Evolutionary conservation across 2,113 vertebrate genomes (phyloP).

Genomic region (Synchiropus splendidus): DNA sequence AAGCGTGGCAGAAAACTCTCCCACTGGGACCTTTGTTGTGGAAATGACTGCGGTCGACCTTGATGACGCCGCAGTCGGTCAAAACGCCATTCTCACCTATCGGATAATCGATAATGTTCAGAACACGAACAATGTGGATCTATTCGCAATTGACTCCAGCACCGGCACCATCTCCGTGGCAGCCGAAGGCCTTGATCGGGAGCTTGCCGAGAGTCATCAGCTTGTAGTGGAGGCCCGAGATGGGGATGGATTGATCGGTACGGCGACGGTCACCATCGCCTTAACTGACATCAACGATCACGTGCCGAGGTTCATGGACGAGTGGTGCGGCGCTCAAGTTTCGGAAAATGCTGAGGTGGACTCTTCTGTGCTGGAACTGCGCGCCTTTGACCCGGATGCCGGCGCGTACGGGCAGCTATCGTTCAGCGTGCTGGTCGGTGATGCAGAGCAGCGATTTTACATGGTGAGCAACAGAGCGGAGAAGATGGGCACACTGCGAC

Average conservation of each 20-base stretch:
- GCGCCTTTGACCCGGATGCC: slow-evolving; percentile 67
- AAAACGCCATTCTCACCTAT: slow-evolving; percentile 78
- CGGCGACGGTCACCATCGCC: slow-evolving; percentile 70
- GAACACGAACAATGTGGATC: slow-evolving; percentile 26
- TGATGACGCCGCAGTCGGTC: slow-evolving; percentile 75
- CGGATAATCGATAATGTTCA: slow-evolving; percentile 63
- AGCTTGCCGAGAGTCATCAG: slow-evolving; percentile 61
- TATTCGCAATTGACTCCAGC: slow-evolving; percentile 73
- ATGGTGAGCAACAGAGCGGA: slow-evolving; percentile 65
- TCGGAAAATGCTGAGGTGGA: slow-evolving; percentile 64
- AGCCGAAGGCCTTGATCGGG: slow-evolving; percentile 69
- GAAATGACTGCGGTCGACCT: slow-evolving; percentile 77
- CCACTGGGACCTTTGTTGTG: slow-evolving; percentile 69
- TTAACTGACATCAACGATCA: slow-evolving; percentile 79
- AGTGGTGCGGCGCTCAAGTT: slow-evolving; percentile 59
- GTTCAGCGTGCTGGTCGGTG: slow-evolving; percentile 73
- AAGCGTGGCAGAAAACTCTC: slow-evolving; percentile 74
- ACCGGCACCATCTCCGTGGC: slow-evolving; percentile 74
- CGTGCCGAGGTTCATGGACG: slow-evolving; percentile 66
- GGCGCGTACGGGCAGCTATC: slow-evolving; percentile 67
- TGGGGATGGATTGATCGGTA: slow-evolving; percentile 75
- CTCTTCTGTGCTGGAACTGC: slow-evolving; percentile 66
- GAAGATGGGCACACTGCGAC: slow-evolving; percentile 66
- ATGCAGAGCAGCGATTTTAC: slow-evolving; percentile 75
- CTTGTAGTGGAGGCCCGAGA: slow-evolving; percentile 77